Evolutionary conservation across 2,113 vertebrate species (phyloP).

Genomic region (Eubucco bourcierii): DNA sequence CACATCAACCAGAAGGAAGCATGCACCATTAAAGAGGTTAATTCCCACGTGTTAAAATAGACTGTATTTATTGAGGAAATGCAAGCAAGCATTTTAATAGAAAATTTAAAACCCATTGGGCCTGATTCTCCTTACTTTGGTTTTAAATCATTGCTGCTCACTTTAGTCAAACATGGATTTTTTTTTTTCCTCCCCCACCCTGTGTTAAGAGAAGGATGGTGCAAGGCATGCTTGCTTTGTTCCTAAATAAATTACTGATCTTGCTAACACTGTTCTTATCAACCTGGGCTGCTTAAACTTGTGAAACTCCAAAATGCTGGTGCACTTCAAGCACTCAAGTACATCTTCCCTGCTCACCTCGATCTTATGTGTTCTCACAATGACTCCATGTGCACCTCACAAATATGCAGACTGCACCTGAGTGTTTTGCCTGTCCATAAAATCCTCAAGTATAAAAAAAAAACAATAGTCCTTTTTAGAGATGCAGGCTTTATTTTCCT

Average conservation of each 20-base stretch:
- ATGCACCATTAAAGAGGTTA: slow-evolving; percentile 51
- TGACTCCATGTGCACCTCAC: neutral
- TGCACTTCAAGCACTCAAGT: neutral
- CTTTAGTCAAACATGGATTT: neutral
- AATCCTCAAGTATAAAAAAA: slow-evolving; percentile 33
- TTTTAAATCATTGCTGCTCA: neutral
- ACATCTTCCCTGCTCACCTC: neutral
- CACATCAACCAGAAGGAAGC: slow-evolving; percentile 58
- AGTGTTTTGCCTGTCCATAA: neutral
- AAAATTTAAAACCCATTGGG: slow-evolving; percentile 38
- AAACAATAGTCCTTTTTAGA: slow-evolving; percentile 2
- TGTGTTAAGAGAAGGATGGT: neutral
- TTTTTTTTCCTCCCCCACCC: neutral
- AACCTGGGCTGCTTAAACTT: neutral
- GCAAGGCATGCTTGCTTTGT: neutral
- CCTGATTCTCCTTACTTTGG: slow-evolving; percentile 4
- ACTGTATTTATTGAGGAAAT: slow-evolving; percentile 45
- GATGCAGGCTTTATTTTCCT: slow-evolving; percentile 31
- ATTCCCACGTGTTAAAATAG: slow-evolving; percentile 20
- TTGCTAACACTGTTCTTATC: neutral
- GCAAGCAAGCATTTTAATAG: slow-evolving; percentile 58
- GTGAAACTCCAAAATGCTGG: neutral
- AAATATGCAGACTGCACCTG: neutral
- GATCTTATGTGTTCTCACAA: accelerated
- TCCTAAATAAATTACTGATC: neutral